phyloP scores from a whole-genome alignment of 2,113 vertebrate species.

The Sialia sialis region DNA sequence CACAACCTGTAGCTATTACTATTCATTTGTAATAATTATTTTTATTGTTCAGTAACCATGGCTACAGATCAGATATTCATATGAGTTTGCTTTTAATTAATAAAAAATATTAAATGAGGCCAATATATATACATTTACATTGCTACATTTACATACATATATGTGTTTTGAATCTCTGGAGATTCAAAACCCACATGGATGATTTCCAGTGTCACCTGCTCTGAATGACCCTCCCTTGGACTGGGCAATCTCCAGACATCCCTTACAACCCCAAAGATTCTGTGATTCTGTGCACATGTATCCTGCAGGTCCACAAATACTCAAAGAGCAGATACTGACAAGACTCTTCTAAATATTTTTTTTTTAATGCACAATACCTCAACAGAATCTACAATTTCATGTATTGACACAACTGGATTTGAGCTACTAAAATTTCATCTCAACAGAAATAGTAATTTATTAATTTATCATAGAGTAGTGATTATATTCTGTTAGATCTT shows the following conservation, averaged over 20 bases:
- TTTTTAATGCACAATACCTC: neutral
- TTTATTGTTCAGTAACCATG: neutral
- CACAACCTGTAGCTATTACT: neutral
- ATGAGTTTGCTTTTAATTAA: neutral
- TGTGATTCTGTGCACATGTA: neutral
- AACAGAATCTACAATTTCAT: neutral
- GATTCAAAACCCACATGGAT: neutral
- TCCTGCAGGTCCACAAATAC: neutral
- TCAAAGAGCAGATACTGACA: neutral
- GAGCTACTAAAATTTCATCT: neutral
- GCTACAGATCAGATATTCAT: neutral
- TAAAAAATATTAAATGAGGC: neutral
- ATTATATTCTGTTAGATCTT: neutral
- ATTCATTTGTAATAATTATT: neutral
- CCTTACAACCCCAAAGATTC: fast-evolving
- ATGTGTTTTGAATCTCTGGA: neutral
- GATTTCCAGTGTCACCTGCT: neutral
- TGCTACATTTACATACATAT: too few relatives aligned
- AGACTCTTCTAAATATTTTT: neutral
- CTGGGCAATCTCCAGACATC: neutral
- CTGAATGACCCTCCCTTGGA: too few relatives aligned
- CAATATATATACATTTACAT: fast-evolving
- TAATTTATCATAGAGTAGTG: neutral
- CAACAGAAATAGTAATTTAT: neutral
- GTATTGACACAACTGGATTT: neutral